Evolutionary conservation across 2,797 vertebrate genomes (phyloP).

Genomic region (Nannoperca australis): DNA sequence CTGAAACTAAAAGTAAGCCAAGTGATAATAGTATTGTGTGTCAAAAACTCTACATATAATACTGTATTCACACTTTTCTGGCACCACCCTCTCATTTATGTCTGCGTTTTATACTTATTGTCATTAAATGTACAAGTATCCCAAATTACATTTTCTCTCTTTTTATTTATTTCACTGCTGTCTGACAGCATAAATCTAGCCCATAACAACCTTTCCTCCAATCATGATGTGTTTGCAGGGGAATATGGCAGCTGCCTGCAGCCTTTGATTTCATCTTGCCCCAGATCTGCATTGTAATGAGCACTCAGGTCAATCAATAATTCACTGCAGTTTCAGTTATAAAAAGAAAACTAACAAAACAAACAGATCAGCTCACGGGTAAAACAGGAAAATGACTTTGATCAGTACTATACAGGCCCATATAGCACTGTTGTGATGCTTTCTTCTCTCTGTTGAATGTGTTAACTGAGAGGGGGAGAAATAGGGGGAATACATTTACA

Average conservation of each 20-base stretch:
- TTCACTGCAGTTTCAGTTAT: constrained; percentile 85
- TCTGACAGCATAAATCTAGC: constrained; percentile 72
- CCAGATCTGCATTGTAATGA: constrained; percentile 88
- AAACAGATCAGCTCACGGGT: constrained; percentile 81
- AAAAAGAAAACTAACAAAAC: constrained; percentile 26
- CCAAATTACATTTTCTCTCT: constrained; percentile 56
- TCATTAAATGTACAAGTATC: constrained; percentile 66
- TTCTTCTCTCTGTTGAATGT: constrained; percentile 52
- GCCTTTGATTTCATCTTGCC: constrained; percentile 86
- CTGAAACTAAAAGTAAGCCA: constrained; percentile 24
- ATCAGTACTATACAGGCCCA: constrained; percentile 81
- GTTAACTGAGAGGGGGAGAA: constrained; percentile 27
- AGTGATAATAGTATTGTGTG: not conserved
- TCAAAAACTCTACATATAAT: not conserved
- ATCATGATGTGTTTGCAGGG: constrained; percentile 65
- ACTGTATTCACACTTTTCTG: not conserved
- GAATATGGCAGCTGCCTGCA: constrained; percentile 84
- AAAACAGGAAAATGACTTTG: constrained; percentile 80
- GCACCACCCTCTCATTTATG: constrained; percentile 17
- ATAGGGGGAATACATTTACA: constrained; percentile 7
- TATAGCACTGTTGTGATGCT: constrained; percentile 48
- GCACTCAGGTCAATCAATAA: constrained; percentile 91
- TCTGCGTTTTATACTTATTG: constrained; percentile 43
- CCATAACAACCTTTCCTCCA: constrained; percentile 65
- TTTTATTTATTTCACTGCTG: constrained; percentile 50